Evolutionary conservation across 2,113 vertebrate species (phyloP).

Genomic region (Chaetorhynchus papuensis): DNA sequence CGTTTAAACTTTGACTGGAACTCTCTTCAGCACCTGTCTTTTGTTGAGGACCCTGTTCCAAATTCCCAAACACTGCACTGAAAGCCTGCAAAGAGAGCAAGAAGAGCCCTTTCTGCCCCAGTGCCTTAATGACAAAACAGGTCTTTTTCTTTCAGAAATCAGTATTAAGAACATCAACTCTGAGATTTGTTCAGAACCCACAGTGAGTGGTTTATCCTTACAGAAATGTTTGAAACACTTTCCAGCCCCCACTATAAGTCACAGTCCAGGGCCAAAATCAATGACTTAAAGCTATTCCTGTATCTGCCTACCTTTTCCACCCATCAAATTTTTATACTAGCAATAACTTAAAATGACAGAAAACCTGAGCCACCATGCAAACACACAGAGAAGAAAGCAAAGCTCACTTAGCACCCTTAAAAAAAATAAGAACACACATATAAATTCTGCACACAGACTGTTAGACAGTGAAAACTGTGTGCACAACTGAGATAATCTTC

Average conservation of each 20-base stretch:
- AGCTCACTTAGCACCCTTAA: not conserved
- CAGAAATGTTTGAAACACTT: not conserved
- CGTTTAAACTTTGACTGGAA: not conserved
- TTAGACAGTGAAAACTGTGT: not conserved
- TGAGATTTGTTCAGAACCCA: not conserved
- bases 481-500: not conserved
- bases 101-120: not conserved
- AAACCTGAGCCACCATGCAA: not conserved
- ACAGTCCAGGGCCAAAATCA: not conserved
- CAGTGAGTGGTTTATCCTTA: not conserved
- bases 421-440: not conserved
- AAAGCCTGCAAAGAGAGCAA: not conserved
- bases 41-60: not conserved
- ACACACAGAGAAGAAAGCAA: not conserved
- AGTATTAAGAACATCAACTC: not conserved
- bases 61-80: not conserved
- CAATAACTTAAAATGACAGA: not conserved
- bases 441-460: not conserved
- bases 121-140: not conserved
- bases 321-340: not conserved
- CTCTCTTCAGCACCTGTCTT: not conserved
- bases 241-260: not conserved
- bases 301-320: not conserved
- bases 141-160: not conserved
- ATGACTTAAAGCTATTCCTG: not conserved